phyloP scores from a whole-genome alignment of 2,888 invertebrate genomes.

The Tachystola acroxantha region DNA sequence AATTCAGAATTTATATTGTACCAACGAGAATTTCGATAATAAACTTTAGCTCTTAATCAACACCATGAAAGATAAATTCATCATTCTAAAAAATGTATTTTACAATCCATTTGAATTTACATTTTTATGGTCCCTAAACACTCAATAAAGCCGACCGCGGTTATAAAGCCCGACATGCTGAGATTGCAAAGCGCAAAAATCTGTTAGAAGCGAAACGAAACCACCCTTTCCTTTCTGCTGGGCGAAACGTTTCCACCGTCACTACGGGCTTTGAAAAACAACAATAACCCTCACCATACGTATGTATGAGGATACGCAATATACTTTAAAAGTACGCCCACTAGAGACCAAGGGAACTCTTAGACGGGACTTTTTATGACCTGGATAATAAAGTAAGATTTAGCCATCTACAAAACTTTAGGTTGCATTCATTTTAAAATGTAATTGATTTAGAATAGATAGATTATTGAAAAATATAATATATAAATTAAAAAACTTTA shows the following conservation, averaged over 20 bases:
- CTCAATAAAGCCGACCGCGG: constrained; percentile 57
- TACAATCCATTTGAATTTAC: constrained; percentile 50
- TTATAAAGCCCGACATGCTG: constrained; percentile 46
- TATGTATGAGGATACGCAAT: constrained; percentile 67
- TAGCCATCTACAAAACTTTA: too few species aligned
- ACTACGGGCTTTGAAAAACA: constrained; percentile 65
- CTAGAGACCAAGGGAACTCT: constrained; percentile 31
- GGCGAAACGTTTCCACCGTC: constrained; percentile 40
- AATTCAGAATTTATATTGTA: too few species aligned
- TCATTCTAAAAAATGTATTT: constrained; percentile 36
- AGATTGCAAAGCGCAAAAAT: constrained; percentile 52
- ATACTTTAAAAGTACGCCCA: constrained; percentile 58
- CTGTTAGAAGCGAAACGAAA: constrained; percentile 45
- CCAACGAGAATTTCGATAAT: neutral
- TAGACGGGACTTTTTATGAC: constrained; percentile 21
- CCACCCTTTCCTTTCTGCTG: constrained; percentile 40
- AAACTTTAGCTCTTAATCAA: constrained; percentile 4
- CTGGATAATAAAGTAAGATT: too few species aligned
- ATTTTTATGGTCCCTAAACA: constrained; percentile 71
- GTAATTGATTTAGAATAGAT: too few species aligned
- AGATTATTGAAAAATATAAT: too few species aligned
- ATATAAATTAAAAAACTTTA: too few species aligned
- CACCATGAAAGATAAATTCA: constrained; percentile 20
- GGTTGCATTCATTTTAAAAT: too few species aligned
- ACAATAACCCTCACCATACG: constrained; percentile 63